phyloP scores from a whole-genome alignment of 2,113 vertebrate genomes.

The Podarcis raffonei region DNA sequence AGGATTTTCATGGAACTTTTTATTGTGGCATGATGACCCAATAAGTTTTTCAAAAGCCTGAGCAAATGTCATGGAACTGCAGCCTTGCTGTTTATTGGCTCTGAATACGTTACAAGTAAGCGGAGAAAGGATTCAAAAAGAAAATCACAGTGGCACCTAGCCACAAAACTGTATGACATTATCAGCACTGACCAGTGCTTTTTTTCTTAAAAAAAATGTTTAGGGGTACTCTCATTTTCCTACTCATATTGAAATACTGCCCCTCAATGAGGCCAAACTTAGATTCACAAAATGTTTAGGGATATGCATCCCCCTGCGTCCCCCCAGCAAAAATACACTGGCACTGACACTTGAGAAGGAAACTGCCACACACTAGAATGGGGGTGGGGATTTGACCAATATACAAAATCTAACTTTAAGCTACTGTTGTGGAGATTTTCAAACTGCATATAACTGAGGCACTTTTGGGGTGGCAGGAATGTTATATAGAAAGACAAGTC shows the following conservation, averaged over 20 bases:
- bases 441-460: neutral
- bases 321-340: too few species aligned
- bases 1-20: slow-evolving; percentile 4
- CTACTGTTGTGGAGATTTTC: neutral
- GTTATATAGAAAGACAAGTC: too few species aligned
- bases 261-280: neutral
- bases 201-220: too few species aligned
- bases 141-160: neutral
- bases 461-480: too few species aligned
- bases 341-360: too few species aligned
- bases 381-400: too few species aligned
- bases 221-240: too few species aligned
- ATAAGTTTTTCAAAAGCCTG: slow-evolving; percentile 24
- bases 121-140: neutral
- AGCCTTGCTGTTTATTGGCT: neutral
- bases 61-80: neutral
- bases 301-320: too few species aligned
- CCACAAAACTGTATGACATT: neutral
- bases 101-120: neutral
- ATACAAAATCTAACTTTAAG: too few species aligned
- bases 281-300: neutral
- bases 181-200: neutral
- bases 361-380: too few species aligned
- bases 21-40: slow-evolving; percentile 12
- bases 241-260: too few species aligned